Evolutionary conservation across 64 coral and sea anemone genomes (phyloP).

Genomic region (Pachyseris speciosa): DNA sequence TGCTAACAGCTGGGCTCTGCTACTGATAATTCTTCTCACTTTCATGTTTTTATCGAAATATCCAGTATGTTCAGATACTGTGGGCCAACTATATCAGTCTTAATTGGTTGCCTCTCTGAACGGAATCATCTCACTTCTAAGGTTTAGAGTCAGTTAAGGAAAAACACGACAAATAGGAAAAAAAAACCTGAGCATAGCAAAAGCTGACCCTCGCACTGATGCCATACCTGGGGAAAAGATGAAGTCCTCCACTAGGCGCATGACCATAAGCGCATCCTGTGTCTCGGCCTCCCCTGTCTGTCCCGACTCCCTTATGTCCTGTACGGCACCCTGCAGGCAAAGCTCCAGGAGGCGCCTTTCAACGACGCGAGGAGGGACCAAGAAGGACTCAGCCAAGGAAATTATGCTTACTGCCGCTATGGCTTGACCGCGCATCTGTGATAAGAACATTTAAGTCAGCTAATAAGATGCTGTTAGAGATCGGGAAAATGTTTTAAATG

Average conservation of each 20-base stretch:
- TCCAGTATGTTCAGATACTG: too few relatives aligned
- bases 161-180: too few relatives aligned
- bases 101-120: too few relatives aligned
- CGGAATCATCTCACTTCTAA: too few relatives aligned
- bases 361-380: constrained; percentile 78
- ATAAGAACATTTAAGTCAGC: neutral
- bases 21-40: too few relatives aligned
- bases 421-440: constrained; percentile 90
- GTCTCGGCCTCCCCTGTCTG: constrained; percentile 90
- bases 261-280: constrained; percentile 82
- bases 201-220: too few relatives aligned
- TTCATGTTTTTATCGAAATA: too few relatives aligned
- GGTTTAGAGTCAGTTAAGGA: too few relatives aligned
- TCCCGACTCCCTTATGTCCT: constrained; percentile 92
- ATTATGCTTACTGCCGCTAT: constrained; percentile 91
- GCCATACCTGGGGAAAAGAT: constrained; percentile 96
- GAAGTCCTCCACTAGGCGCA: constrained; percentile 93
- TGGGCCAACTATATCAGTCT: too few relatives aligned
- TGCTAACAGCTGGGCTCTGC: too few relatives aligned
- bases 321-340: constrained; percentile 70
- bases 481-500: neutral
- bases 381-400: constrained; percentile 74
- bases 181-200: too few relatives aligned
- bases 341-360: constrained; percentile 92
- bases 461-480: too few relatives aligned